Percentiles rank a stretch among this genome's conserved stretches.
Evolutionary conservation across 2,113 vertebrate species (phyloP).

Genomic region (Stegastes partitus): DNA sequence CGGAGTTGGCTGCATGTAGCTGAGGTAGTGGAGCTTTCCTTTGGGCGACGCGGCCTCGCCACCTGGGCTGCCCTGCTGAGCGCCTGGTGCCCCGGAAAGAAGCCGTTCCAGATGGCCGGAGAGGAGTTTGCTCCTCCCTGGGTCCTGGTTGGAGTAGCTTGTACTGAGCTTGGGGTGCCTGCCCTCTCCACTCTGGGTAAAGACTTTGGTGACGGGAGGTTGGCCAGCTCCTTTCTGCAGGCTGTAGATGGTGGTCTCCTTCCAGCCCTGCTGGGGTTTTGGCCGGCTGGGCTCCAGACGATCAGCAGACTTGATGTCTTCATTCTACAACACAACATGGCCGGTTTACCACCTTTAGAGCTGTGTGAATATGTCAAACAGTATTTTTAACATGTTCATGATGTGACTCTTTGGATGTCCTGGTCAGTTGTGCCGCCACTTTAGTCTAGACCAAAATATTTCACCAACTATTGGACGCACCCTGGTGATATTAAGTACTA

Average conservation of each 20-base stretch:
- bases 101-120: conserved; percentile 83
- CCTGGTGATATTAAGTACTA: too few species aligned
- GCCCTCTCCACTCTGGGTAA: conserved; percentile 72
- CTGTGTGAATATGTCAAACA: background rate
- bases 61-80: conserved; percentile 47
- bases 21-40: conserved; percentile 77
- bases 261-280: conserved; percentile 79
- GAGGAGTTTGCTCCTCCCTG: conserved; percentile 71
- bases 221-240: conserved; percentile 57
- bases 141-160: conserved; percentile 47
- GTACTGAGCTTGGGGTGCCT: conserved; percentile 65
- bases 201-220: conserved; percentile 56
- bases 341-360: conserved; percentile 9
- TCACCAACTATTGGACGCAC: too few species aligned
- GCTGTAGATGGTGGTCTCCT: conserved; percentile 76
- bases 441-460: background rate
- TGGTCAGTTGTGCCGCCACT: background rate
- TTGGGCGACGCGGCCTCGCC: conserved; percentile 70
- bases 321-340: conserved; percentile 82
- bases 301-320: conserved; percentile 68
- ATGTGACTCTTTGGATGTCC: too few species aligned
- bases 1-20: conserved; percentile 53
- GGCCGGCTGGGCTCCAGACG: conserved; percentile 74
- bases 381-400: background rate
- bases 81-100: conserved; percentile 71